Evolutionary conservation across 2,113 vertebrate genomes (phyloP), one percentile per base, ranked within the genome.

Genomic region (Brienomyrus brachyistius): DNA sequence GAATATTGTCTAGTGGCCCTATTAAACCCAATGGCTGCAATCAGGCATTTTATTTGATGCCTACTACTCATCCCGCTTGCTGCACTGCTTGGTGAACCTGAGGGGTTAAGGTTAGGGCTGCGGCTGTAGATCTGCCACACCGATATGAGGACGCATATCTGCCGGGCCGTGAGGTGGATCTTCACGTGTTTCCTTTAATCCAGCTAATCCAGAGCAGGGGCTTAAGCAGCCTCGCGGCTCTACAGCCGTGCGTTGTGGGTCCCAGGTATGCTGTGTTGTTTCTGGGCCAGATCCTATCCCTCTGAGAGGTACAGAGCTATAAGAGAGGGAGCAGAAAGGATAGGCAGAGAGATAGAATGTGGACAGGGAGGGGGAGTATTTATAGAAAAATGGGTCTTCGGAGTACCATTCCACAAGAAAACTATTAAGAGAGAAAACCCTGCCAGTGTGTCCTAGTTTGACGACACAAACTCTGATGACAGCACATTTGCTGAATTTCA

Each of bases 301-400:
- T 95, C 91, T 59, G 95, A 96, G 95, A 96, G 95, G 92, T 93
- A 94, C 93, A 90, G 94, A 93, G 93, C 94, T 92, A 91, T 92
- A 92, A 93, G 95, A 91, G 92, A 91, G 92, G 92, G 90, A 91
- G 92, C 89, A 87, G 82, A 88, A 94, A 93, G 93, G 92, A 91
- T 88, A 93, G 91, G 90, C 54, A 91, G 92, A 91, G 94, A 89
- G 94, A 94, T 91, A 92, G 92, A 91, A 86, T 48, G 92, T 93
- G 94, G 48, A 54, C 19, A 6, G 80, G 27, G 40, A 86, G 89
- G 82, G 82, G 52, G 59, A 87, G 94, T 96, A 96, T 96, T 96
- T 96, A 95, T 96, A 96, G 95, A 95, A 94, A 96, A 96, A 95
- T 94, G 94, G 95, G 96, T 95, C 95, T 95, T 96, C 94, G 95